A percentile compares a stretch with the other conserved stretches of the same genome.
phyloP scores from a whole-genome alignment of 2,888 invertebrate genomes.

The Euzophera pinguis region DNA sequence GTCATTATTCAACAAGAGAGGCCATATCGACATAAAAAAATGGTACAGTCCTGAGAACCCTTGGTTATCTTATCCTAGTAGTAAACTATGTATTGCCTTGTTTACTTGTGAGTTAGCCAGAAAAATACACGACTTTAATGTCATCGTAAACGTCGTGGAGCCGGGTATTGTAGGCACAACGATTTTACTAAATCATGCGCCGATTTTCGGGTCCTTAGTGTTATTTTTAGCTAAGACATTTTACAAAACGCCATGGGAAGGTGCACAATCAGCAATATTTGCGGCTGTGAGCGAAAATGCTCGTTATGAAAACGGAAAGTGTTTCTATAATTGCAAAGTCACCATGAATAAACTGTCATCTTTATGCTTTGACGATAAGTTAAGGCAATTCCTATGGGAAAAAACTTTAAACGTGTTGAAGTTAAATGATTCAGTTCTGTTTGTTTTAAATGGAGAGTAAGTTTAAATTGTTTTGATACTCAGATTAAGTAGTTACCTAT shows the following conservation, averaged over 20 bases:
- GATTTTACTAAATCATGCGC: conserved; percentile 11
- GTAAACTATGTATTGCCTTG: conserved; percentile 19
- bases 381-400: conserved; percentile 29
- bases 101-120: conserved; percentile 14
- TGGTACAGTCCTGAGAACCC: conserved; percentile 13
- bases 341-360: conserved; percentile 56
- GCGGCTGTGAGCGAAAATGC: conserved; percentile 37
- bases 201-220: conserved; percentile 83
- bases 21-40: neutral
- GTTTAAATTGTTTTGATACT: too few species aligned
- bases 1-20: conserved; percentile 79
- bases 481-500: too few species aligned
- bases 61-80: conserved; percentile 19
- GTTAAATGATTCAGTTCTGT: neutral
- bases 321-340: conserved; percentile 85
- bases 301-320: conserved; percentile 82
- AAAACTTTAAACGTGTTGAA: neutral
- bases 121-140: conserved; percentile 14
- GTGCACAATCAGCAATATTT: conserved; percentile 5
- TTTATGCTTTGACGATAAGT: conserved; percentile 78
- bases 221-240: conserved; percentile 68
- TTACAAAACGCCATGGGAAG: conserved; percentile 30
- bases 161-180: conserved; percentile 25
- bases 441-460: too few species aligned
- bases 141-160: conserved; percentile 33